Conservation (phyloP, 2,888 invertebrate genomes). For the Mechanitis messenoides region DNA sequence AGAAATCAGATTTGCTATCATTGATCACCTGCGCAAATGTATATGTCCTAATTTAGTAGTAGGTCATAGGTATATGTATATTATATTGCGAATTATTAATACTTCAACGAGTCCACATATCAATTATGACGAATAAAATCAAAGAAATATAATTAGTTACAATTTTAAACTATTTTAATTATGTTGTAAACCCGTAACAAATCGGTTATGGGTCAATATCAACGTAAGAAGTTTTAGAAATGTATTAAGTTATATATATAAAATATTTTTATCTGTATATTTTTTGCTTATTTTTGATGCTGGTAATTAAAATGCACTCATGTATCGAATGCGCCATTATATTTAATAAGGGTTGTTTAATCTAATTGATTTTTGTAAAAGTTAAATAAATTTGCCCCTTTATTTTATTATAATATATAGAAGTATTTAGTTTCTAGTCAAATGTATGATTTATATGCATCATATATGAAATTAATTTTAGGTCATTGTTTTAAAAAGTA, state of each 20-base stretch:
- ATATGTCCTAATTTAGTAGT: conserved; percentile 12
- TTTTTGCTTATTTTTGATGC: neutral
- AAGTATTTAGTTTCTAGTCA: neutral
- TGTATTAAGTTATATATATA: neutral
- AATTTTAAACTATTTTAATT: neutral
- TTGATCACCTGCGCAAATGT: conserved; percentile 8
- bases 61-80: conserved; percentile 17
- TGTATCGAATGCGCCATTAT: neutral
- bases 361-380: no score
- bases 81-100: neutral
- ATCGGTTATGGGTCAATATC: no score
- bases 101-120: neutral
- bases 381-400: no score
- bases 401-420: no score
- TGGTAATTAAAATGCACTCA: neutral
- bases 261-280: no score
- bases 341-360: neutral
- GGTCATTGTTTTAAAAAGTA: no score
- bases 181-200: no score
- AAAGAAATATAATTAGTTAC: neutral
- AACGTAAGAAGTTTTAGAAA: no score
- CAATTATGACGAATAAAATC: neutral
- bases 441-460: conserved; percentile 1
- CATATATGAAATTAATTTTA: neutral
- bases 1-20: conserved; percentile 15